phyloP scores from a whole-genome alignment of 1,140 invertebrate species.

The Rhyacophila brunnea region DNA sequence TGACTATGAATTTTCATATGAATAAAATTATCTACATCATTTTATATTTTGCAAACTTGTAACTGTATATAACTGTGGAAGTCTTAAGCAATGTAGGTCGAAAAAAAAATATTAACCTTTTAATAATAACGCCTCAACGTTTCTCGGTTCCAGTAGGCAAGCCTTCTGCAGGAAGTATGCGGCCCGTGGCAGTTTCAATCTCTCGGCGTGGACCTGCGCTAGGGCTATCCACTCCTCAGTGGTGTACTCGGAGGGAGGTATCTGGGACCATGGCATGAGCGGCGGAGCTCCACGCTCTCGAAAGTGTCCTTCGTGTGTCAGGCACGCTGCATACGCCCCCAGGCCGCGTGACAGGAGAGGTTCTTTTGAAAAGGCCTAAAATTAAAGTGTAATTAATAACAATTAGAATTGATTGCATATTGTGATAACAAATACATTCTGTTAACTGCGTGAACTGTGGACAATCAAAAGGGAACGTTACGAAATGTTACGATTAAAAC shows the following conservation, averaged over 20 bases:
- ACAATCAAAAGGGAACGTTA: too few species aligned
- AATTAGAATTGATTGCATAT: too few species aligned
- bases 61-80: too few species aligned
- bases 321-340: constrained; percentile 28
- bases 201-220: constrained; percentile 27
- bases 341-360: constrained; percentile 27
- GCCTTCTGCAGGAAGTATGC: constrained; percentile 49
- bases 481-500: too few species aligned
- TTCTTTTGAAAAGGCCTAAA: constrained; percentile 23
- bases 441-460: not conserved
- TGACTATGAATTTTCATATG: too few species aligned
- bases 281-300: constrained; percentile 14
- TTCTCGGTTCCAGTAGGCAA: constrained; percentile 41
- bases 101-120: constrained; percentile 51
- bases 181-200: constrained; percentile 31
- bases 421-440: too few species aligned
- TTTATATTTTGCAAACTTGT: too few species aligned
- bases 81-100: too few species aligned
- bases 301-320: constrained; percentile 23
- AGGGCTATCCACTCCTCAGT: constrained; percentile 28
- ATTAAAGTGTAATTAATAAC: not conserved
- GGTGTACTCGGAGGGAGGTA: constrained; percentile 23
- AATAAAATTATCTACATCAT: too few species aligned
- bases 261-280: constrained; percentile 11
- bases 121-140: constrained; percentile 70